phyloP scores from a whole-genome alignment of 2,888 invertebrate genomes.

The Loripinus fragilis region DNA sequence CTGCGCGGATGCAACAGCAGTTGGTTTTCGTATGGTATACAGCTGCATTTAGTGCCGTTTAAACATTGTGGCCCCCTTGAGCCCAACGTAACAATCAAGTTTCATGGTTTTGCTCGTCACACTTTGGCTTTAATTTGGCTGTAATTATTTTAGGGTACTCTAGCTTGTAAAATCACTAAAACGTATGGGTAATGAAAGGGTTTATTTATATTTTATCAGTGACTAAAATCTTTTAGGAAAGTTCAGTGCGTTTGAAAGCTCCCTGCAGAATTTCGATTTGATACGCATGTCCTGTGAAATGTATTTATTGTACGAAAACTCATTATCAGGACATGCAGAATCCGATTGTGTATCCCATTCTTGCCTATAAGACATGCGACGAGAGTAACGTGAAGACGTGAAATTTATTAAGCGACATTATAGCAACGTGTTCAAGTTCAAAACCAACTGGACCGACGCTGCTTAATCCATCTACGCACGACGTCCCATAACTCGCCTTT shows the following conservation, averaged over 20 bases:
- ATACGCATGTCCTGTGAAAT: slow-evolving; percentile 2
- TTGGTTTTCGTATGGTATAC: no score
- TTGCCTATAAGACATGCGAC: background rate
- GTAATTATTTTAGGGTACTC: slow-evolving; percentile 16
- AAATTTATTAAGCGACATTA: no score
- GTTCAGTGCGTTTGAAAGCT: slow-evolving; percentile 12
- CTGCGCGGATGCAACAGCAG: no score
- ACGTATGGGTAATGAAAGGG: background rate
- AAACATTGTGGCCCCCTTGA: background rate
- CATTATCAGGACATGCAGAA: slow-evolving; percentile 3
- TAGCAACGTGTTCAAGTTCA: no score
- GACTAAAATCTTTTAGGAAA: background rate
- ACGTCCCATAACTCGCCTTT: no score
- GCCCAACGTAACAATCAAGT: background rate
- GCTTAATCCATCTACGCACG: no score
- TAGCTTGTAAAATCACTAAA: background rate
- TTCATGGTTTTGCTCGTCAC: background rate
- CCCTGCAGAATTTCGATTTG: slow-evolving; percentile 8
- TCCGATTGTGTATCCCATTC: background rate
- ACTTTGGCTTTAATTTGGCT: background rate
- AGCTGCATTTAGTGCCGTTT: no score
- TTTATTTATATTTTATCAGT: slow-evolving; percentile 17
- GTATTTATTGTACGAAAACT: slow-evolving; percentile 5
- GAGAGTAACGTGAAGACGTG: no score
- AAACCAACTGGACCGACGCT: no score